Base-by-base conservation (phyloP, 1,140 invertebrate species). In the Caenorhabditis tropicalis region DNA sequence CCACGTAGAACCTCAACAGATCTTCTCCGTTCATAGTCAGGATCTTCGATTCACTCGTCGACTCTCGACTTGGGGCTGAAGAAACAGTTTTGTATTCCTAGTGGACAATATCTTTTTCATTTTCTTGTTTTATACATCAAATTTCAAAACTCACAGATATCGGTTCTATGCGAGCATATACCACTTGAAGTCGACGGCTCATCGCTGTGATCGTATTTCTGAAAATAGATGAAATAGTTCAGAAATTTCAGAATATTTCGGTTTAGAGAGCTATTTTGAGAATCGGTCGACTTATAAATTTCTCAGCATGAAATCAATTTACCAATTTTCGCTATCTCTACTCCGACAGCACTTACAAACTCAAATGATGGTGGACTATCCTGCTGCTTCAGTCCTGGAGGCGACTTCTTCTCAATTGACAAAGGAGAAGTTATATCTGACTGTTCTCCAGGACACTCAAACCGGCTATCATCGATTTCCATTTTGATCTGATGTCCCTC, bases 21-120 rank as follows among this genome's bases (percentile, higher is more conserved):
- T 74, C 65, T n/a, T 74, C 65, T 33, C 65, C 65, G 36, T 74
- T 74, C 65, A 74, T 74, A 21, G 6, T 46, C 9, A 74, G n/a
- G n/a, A 74, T 74, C 43, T 74, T 74, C 36, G 65, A 74, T 24
- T 33, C 10, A 21, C 12, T 29, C 5, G 9, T 21, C 15, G 36
- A 24, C 24, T 74, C 15, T 43, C 9, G 65, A 24, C 12, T 9
- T 5, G 65, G 36, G 0, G 60, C 60, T 70, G 60, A 15, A 70
- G n/a, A n/a, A n/a, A n/a, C n/a, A n/a, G n/a, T n/a, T n/a, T n/a
- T n/a, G n/a, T n/a, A n/a, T n/a, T n/a, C n/a, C n/a, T n/a, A n/a
- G n/a, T n/a, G n/a, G n/a, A n/a, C n/a, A n/a, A n/a, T n/a, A n/a
- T n/a, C n/a, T n/a, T n/a, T n/a, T n/a, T n/a, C n/a, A n/a, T n/a